These are phyloP conservation scores for Rhadina sibilatrix DNA, from an alignment of 2,113 vertebrate species.

Conservation along the genomic window DNA sequence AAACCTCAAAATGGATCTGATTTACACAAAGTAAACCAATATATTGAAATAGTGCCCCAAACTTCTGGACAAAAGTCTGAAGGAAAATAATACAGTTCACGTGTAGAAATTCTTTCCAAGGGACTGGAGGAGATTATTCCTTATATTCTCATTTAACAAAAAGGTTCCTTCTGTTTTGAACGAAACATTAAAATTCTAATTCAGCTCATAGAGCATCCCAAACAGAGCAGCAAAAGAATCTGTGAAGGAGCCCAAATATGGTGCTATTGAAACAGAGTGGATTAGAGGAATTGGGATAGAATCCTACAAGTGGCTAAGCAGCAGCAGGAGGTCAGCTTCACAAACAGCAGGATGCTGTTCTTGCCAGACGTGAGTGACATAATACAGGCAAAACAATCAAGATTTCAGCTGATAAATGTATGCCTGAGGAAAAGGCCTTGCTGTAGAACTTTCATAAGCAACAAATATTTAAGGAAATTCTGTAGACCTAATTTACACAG, in stretches of 20 bases:
- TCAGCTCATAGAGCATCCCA: conserved; percentile 35
- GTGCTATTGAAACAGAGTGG: conserved; percentile 56
- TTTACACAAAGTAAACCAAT: conserved; percentile 24
- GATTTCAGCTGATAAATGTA: conserved; percentile 47
- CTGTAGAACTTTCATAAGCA: background rate
- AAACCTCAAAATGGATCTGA: conserved; percentile 29
- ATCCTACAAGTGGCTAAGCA: conserved; percentile 57
- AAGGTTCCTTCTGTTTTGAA: conserved; percentile 41
- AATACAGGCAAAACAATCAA: conserved; percentile 60
- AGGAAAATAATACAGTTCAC: background rate
- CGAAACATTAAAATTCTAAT: conserved; percentile 29
- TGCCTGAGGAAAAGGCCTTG: conserved; percentile 3
- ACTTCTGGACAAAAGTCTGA: conserved; percentile 5
- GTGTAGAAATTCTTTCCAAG: background rate
- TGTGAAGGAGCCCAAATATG: conserved; percentile 63
- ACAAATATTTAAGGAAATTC: background rate
- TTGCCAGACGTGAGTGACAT: conserved; percentile 59
- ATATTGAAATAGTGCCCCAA: background rate
- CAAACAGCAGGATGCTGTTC: conserved; percentile 61
- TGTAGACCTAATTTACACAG: background rate
- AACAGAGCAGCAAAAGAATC: conserved; percentile 57
- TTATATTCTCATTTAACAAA: conserved; percentile 16
- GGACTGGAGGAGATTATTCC: background rate
- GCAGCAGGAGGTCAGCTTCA: conserved; percentile 63
- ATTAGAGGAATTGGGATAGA: conserved; percentile 60